phyloP scores from a whole-genome alignment of 2,888 invertebrate genomes.

The Corythucha ciliata region DNA sequence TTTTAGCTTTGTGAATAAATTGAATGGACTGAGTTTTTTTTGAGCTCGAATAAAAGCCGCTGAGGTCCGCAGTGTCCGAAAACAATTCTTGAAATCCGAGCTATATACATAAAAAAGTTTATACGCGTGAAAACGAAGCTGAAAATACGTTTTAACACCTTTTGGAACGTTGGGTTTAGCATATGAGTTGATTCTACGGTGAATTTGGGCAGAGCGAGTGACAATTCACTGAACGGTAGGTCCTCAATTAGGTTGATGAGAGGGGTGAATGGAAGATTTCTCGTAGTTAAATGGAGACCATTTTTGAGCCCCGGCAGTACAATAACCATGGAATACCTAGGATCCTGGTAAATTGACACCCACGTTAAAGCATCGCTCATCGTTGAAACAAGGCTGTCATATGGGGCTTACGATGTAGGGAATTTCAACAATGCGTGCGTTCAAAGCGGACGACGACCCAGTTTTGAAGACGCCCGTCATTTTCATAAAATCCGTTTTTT shows the following conservation, averaged over 20 bases:
- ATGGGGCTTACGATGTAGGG: constrained; percentile 56
- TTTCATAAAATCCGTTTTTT: constrained; percentile 59
- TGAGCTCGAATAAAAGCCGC: no score
- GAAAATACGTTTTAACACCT: neutral
- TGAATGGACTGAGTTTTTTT: constrained; percentile 43
- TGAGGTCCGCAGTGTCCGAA: no score
- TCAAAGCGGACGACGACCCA: constrained; percentile 50
- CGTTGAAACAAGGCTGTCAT: neutral
- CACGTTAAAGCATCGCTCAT: no score
- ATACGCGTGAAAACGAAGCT: no score
- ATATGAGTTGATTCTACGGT: constrained; percentile 47
- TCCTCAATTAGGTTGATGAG: constrained; percentile 44
- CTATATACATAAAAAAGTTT: no score
- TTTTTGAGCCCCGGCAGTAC: constrained; percentile 47
- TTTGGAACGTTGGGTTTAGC: constrained; percentile 7
- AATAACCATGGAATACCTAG: constrained; percentile 53
- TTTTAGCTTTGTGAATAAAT: constrained; percentile 53
- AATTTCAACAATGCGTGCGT: constrained; percentile 58
- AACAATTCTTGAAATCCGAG: no score
- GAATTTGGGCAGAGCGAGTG: constrained; percentile 52
- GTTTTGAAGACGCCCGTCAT: constrained; percentile 52
- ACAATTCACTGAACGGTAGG: constrained; percentile 46
- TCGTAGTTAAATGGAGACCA: constrained; percentile 45
- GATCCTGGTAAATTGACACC: constrained; percentile 48
- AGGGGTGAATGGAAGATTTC: constrained; percentile 50